phyloP scores from a whole-genome alignment of 2,797 vertebrate species.

The Champsocephalus esox region DNA sequence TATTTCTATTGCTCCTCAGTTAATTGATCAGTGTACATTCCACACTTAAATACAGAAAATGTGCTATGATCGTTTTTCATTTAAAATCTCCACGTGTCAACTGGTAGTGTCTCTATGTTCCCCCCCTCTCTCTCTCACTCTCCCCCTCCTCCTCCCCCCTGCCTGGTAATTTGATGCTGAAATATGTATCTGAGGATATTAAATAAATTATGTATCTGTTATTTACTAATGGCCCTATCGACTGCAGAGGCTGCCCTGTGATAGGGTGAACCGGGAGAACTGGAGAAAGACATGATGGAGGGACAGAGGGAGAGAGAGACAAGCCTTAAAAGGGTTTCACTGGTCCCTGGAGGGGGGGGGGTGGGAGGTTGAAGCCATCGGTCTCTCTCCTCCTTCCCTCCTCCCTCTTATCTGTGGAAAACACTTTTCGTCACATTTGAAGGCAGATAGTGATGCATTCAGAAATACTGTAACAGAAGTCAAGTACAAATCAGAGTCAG shows the following conservation, averaged over 20 bases:
- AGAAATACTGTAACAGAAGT: too few species aligned
- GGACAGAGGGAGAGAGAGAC: slow-evolving; percentile 42
- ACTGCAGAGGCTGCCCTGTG: slow-evolving; percentile 71
- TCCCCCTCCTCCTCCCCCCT: not conserved
- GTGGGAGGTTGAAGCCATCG: slow-evolving; percentile 58
- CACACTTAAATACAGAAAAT: too few species aligned
- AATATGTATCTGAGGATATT: slow-evolving; percentile 88
- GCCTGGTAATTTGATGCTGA: slow-evolving; percentile 79
- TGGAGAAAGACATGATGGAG: slow-evolving; percentile 46
- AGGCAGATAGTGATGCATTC: slow-evolving; percentile 19
- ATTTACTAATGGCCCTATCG: slow-evolving; percentile 88
- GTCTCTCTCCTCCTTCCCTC: slow-evolving; percentile 18
- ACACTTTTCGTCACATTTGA: slow-evolving; percentile 44
- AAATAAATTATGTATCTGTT: slow-evolving; percentile 89
- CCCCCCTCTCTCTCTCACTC: too few species aligned
- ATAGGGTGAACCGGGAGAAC: slow-evolving; percentile 39
- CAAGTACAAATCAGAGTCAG: too few species aligned
- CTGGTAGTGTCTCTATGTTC: not conserved
- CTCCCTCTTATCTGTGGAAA: slow-evolving; percentile 15
- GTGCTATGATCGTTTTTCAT: not conserved
- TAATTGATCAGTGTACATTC: not conserved
- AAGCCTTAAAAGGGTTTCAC: slow-evolving; percentile 67
- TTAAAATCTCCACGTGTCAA: slow-evolving; percentile 16
- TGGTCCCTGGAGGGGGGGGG: slow-evolving; percentile 32
- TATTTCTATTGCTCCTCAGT: not conserved